These are phyloP conservation scores for Hololepta plana DNA, from an alignment of 2,888 invertebrate species.

Conservation along the genomic window DNA sequence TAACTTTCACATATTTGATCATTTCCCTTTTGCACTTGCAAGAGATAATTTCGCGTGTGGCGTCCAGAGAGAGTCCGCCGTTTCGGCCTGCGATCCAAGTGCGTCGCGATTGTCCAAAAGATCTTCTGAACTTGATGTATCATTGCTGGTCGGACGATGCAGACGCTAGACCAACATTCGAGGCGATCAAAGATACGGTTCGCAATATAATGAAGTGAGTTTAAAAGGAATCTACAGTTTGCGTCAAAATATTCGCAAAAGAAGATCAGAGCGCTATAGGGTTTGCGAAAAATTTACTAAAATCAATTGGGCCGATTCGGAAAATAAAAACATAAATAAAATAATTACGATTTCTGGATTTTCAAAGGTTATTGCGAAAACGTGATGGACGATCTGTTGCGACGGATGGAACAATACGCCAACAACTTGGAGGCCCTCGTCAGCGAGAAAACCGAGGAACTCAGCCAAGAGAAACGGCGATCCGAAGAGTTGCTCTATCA, in stretches of 20 bases:
- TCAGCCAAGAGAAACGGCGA: slow-evolving; percentile 84
- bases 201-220: slow-evolving; percentile 50
- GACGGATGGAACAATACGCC: slow-evolving; percentile 96
- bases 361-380: slow-evolving; percentile 73
- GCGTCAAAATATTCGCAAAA: no score
- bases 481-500: slow-evolving; percentile 93
- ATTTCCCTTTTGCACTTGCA: no score
- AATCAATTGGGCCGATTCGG: no score
- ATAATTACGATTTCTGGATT: slow-evolving; percentile 8
- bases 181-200: slow-evolving; percentile 47
- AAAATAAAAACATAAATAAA: slow-evolving; percentile 1
- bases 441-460: slow-evolving; percentile 88
- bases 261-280: no score
- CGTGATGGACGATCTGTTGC: slow-evolving; percentile 77
- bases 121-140: slow-evolving; percentile 57
- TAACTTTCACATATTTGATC: no score
- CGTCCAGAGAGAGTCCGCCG: slow-evolving; percentile 51
- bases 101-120: slow-evolving; percentile 49
- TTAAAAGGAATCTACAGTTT: no score
- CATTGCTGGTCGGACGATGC: slow-evolving; percentile 65
- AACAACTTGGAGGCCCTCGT: slow-evolving; percentile 91
- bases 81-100: slow-evolving; percentile 62
- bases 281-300: no score
- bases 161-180: slow-evolving; percentile 63
- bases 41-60: slow-evolving; percentile 58